Conservation (phyloP, 2,113 vertebrate genomes). For the Apus apus region DNA sequence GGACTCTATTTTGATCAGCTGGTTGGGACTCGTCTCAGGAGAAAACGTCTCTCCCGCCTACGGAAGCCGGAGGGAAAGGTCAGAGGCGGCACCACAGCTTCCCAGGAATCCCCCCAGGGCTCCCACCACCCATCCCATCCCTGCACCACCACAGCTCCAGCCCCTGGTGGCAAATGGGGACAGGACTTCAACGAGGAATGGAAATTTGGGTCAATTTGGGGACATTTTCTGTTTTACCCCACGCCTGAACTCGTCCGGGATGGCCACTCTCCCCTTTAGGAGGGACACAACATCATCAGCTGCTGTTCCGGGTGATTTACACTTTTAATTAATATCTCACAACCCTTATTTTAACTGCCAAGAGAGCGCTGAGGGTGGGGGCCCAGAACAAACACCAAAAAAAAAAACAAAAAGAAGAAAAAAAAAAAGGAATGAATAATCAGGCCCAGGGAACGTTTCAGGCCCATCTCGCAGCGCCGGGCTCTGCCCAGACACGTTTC, state of each 20-base stretch:
- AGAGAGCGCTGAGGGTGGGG: background rate
- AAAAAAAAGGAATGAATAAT: background rate
- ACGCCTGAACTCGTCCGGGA: fast-evolving
- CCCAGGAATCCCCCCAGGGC: background rate
- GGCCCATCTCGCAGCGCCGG: background rate
- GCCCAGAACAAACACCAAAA: background rate
- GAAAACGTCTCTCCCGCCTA: constrained; percentile 72
- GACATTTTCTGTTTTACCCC: background rate
- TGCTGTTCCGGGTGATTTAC: background rate
- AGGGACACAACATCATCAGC: fast-evolving
- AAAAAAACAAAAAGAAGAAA: too few species aligned
- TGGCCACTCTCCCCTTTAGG: background rate
- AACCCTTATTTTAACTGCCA: background rate
- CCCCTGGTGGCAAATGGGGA: background rate
- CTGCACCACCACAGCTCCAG: background rate
- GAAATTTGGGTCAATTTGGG: background rate
- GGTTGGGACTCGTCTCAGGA: constrained; percentile 66
- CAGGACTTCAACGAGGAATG: background rate
- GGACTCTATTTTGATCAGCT: constrained; percentile 97
- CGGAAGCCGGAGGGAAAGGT: background rate
- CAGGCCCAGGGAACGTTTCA: background rate
- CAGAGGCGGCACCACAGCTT: fast-evolving
- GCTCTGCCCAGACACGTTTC: background rate
- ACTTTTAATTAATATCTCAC: background rate
- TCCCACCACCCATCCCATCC: background rate